Evolutionary conservation across 1,140 invertebrate genomes (phyloP).

Genomic region (Araneus ventricosus): DNA sequence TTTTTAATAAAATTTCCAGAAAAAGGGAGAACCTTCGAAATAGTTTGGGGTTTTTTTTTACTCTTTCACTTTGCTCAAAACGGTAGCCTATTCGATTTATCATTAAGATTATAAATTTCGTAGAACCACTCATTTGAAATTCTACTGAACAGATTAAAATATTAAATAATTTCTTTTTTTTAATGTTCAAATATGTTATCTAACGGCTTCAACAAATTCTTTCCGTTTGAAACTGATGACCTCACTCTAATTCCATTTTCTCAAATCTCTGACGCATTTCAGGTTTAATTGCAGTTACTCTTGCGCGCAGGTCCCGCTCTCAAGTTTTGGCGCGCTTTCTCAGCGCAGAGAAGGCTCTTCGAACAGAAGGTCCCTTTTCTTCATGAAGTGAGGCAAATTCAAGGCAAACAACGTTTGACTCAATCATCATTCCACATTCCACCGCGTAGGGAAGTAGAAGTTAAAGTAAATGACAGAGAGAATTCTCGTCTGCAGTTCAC

Average conservation of each 20-base stretch:
- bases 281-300: neutral
- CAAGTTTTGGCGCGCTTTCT: constrained; percentile 37
- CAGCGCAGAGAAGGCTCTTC: neutral
- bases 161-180: too few species aligned
- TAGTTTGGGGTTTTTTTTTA: too few species aligned
- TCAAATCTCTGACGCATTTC: neutral
- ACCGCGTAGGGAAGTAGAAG: constrained; percentile 4
- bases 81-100: too few species aligned
- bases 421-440: constrained; percentile 55
- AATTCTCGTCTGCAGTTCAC: constrained; percentile 29
- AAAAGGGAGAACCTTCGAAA: too few species aligned
- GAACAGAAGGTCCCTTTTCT: neutral
- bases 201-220: too few species aligned
- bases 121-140: too few species aligned
- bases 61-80: too few species aligned
- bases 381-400: constrained; percentile 12
- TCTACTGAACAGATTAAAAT: too few species aligned
- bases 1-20: too few species aligned
- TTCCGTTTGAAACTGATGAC: neutral
- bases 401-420: constrained; percentile 54
- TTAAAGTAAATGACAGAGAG: constrained; percentile 27
- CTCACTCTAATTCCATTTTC: neutral
- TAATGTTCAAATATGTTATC: too few species aligned
- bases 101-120: too few species aligned
- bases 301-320: neutral